These are phyloP conservation scores for Oreochromis spilurus DNA, from an alignment of 2,113 vertebrate species.

Conservation along the genomic window DNA sequence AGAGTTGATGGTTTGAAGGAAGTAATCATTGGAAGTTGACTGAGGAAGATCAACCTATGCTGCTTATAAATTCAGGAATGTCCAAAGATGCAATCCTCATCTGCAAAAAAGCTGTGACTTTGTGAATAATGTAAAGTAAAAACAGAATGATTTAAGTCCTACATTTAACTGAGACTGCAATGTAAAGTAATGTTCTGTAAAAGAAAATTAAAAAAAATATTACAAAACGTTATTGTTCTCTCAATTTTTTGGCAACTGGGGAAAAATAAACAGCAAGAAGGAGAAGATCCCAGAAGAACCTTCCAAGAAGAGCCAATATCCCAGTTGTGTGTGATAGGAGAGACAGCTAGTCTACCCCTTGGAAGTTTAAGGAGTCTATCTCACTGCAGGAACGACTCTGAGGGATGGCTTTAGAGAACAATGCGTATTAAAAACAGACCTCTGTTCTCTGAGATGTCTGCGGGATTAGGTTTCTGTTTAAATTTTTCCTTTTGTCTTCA, in stretches of 20 bases:
- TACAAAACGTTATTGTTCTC: not conserved
- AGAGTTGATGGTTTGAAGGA: not conserved
- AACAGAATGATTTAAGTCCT: not conserved
- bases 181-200: not conserved
- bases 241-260: not conserved
- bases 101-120: not conserved
- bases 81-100: not conserved
- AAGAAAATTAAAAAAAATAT: not conserved
- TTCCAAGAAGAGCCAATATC: not conserved
- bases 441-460: not conserved
- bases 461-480: not conserved
- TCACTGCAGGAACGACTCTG: not conserved
- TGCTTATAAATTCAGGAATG: not conserved
- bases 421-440: not conserved
- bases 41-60: not conserved
- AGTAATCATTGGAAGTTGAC: not conserved
- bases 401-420: not conserved
- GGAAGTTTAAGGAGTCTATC: not conserved
- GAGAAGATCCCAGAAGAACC: not conserved
- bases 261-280: not conserved
- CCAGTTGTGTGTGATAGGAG: not conserved
- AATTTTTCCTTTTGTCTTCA: not conserved
- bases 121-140: not conserved
- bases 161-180: not conserved
- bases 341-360: not conserved